phyloP scores from a whole-genome alignment of 2,113 vertebrate species.

The Vireo altiloquus region DNA sequence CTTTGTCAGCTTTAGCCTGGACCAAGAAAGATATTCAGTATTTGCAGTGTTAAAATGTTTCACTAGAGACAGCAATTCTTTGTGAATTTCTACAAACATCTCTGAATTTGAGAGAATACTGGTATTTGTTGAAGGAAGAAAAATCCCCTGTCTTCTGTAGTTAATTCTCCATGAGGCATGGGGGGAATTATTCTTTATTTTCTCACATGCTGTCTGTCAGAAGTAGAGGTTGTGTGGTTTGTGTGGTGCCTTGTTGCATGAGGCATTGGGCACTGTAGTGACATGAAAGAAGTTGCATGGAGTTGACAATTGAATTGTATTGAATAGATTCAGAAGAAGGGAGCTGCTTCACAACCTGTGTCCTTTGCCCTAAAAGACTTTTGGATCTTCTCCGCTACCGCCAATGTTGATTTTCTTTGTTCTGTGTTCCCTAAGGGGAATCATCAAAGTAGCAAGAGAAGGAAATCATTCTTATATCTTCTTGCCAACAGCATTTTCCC shows the following conservation, averaged over 20 bases:
- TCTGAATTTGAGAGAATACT: background rate
- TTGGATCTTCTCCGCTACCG: background rate
- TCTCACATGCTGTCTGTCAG: background rate
- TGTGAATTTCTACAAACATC: background rate
- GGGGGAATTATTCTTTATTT: background rate
- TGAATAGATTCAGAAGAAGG: background rate
- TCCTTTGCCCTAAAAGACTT: conserved; percentile 59
- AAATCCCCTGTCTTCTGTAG: background rate
- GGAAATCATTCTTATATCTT: conserved; percentile 52
- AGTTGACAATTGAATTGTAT: background rate
- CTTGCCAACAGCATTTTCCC: conserved; percentile 53
- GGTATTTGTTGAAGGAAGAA: background rate
- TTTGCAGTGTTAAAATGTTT: background rate
- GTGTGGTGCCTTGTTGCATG: background rate
- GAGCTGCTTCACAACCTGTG: background rate
- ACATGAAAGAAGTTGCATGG: background rate
- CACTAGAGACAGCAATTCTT: background rate
- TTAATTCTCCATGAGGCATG: background rate
- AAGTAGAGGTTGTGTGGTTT: background rate
- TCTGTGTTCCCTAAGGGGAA: conserved; percentile 49
- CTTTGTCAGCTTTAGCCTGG: background rate
- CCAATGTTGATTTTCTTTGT: conserved; percentile 46
- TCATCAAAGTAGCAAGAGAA: conserved; percentile 53
- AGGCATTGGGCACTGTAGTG: background rate
- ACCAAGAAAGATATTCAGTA: background rate